Percentiles rank a stretch among this genome's conserved stretches.
phyloP scores from a whole-genome alignment of 2,797 vertebrate species.

The Myoxocephalus aenaeus region DNA sequence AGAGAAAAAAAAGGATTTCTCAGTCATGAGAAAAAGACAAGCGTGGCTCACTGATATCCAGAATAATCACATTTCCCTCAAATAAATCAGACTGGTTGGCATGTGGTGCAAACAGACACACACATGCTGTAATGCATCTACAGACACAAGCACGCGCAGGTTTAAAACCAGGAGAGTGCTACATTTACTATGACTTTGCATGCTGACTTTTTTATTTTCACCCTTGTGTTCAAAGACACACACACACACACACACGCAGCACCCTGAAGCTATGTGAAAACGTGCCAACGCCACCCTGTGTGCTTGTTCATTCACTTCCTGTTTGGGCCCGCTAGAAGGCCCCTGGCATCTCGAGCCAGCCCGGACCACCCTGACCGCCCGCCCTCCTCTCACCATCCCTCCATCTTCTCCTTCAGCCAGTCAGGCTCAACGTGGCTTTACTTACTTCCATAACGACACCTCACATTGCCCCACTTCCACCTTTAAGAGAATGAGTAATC shows the following conservation, averaged over 20 bases:
- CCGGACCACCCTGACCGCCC: conserved; percentile 66
- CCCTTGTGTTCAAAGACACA: conserved; percentile 25
- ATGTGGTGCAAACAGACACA: conserved; percentile 55
- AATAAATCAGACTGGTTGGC: conserved; percentile 79
- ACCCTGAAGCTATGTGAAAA: conserved; percentile 57
- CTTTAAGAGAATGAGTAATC: conserved; percentile 94
- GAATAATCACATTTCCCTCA: conserved; percentile 81
- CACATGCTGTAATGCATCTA: conserved; percentile 29
- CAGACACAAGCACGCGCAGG: conserved; percentile 24
- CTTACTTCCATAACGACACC: conserved; percentile 61
- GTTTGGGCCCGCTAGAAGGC: conserved; percentile 58
- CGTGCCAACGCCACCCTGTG: conserved; percentile 64
- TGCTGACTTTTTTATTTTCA: conserved; percentile 47
- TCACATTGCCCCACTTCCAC: conserved; percentile 75
- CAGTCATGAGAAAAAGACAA: conserved; percentile 67
- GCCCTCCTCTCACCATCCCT: conserved; percentile 47
- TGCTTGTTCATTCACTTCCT: conserved; percentile 61
- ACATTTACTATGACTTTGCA: conserved; percentile 53
- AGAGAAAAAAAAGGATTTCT: conserved; percentile 57
- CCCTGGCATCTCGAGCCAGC: conserved; percentile 57
- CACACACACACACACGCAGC: conserved; percentile 10
- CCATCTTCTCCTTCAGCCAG: conserved; percentile 47
- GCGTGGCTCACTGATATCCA: conserved; percentile 80
- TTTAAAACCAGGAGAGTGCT: conserved; percentile 69
- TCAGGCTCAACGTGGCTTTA: conserved; percentile 67